Base-by-base conservation (phyloP, 2,888 invertebrate species). In the Ochlodes sylvanus region DNA sequence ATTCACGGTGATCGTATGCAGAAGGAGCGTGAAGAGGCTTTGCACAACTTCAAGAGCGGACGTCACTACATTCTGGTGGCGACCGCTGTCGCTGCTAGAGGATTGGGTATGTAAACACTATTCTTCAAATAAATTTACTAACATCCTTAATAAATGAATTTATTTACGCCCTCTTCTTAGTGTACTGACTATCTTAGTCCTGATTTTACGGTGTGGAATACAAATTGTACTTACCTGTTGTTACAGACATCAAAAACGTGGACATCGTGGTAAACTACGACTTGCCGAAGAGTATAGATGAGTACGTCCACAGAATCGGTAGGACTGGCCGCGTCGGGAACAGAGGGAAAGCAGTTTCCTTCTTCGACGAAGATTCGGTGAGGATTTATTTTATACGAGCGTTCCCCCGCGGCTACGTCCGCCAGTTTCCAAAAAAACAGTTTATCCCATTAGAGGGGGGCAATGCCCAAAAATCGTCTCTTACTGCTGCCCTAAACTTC, bases 1-100 rank as follows among this genome's bases (percentile, higher is more conserved):
- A 99, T 99, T 81, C 99, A 99, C 89, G 99, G 99, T 42, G 99
- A 99, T 90, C 96, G 99, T 57, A 95, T 97, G 79, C 99, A 99
- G 86, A 95, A 97, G 61, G 99, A 99, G 86, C 95, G 99, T 62
- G 99, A 99, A 89, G 97, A 98, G 78, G 99, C 99, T 10, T 93
- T 99, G 67, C 95, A 96, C 68, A 97, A 98, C 82, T 99, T 99
- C 87, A 97, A 96, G 81, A 92, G 87, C 15, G 98, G 98, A 0
- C 90, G 87, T 14, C 96, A 96, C 82, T 95, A 95, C 57, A 96
- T 99, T 47, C 91, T 99, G 0, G 98, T 99, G 0, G 99, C 99
- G 0, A 99, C 99, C 0, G 97, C 98, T 0, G 99, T 99, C 0
- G 98, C 98, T 0, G 98, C 99, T 0, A 93, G 99, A 66, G 99